These are phyloP conservation scores for Serinus canaria DNA, from an alignment of 2,113 vertebrate genomes.

Conservation along the genomic window DNA sequence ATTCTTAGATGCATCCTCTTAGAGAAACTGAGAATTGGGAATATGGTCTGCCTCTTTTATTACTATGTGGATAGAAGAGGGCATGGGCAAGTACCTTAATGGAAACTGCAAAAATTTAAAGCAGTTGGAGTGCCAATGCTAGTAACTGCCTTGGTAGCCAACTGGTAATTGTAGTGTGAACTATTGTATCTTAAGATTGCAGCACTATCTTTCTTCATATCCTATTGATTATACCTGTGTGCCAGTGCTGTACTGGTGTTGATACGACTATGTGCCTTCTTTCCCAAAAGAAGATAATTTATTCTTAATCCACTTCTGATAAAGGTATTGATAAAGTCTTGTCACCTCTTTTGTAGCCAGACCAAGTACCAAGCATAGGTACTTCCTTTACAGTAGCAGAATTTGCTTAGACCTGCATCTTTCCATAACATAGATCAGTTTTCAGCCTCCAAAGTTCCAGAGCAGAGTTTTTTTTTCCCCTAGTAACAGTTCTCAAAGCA, in stretches of 20 bases:
- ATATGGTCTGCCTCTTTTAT: not conserved
- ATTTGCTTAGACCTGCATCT: not conserved
- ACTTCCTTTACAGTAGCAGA: not conserved
- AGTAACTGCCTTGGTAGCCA: not conserved
- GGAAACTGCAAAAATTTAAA: not conserved
- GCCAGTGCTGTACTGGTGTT: not conserved
- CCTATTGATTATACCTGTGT: not conserved
- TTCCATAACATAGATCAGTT: not conserved
- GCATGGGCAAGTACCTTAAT: not conserved
- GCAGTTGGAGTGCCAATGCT: not conserved
- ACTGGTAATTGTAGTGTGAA: not conserved
- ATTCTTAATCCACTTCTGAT: not conserved
- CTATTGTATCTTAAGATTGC: not conserved
- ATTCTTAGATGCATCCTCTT: not conserved
- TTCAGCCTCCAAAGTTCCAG: not conserved
- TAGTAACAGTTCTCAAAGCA: not conserved
- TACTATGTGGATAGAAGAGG: not conserved
- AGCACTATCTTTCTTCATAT: not conserved
- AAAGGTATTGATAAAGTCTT: not conserved
- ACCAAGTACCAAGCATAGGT: not conserved
- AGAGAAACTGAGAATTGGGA: not conserved
- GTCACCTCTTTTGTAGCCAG: not conserved
- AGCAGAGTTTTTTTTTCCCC: not conserved
- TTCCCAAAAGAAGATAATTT: not conserved
- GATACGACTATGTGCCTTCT: not conserved